Evolutionary conservation across 2,888 invertebrate species (phyloP), one percentile per base, ranked within the genome.

Genomic region (Torymus aiolomorphi): DNA sequence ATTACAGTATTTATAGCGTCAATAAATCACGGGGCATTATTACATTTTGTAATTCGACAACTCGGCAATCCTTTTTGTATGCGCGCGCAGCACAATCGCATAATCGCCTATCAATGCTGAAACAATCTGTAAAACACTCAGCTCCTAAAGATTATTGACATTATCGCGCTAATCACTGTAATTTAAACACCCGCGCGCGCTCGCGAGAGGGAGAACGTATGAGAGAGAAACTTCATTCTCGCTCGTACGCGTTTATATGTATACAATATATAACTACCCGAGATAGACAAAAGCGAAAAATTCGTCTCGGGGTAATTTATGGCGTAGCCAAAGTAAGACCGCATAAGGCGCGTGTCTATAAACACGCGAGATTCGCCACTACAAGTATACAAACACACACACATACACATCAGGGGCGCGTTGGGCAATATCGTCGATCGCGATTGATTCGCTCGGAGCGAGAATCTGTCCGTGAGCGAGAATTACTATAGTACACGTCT

Each of bases 111-210:
- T 76, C 80, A 57, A 66, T 69, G 61, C 61, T 70, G 74, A 77
- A 80, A 78, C 71, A 62, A 78, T 80, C 80, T 61, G 63, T 42
- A 76, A 69, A 76, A 69, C 76, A 76, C 77, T 77, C 74, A 52
- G 52, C 71, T 42, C 31, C 42, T 49, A 70, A 77, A 61, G 77
- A 80, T 80, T 74, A 80, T 80, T 80, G 77, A 80, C 77, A 80
- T 74, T 80, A 78, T 71, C 70, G 61, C 42, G 62, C 62, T 80
- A 78, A 78, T 77, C 77, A 78, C 77, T 70, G 74, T 77, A 71
- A 80, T 80, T 80, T 70, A 77, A 75, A 74, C 69, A 76, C 56
- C 65, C 62, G 73, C 76, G 73, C 31, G 31, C 3, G 31, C 31
- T 31, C 31, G 31, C 31, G 31, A 3, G 31, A 31, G 31, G 8